Evolutionary conservation across 30 jellyfish, hydroid and myxozoan genomes (phyloP).

Genomic region (Pelagia noctiluca): DNA sequence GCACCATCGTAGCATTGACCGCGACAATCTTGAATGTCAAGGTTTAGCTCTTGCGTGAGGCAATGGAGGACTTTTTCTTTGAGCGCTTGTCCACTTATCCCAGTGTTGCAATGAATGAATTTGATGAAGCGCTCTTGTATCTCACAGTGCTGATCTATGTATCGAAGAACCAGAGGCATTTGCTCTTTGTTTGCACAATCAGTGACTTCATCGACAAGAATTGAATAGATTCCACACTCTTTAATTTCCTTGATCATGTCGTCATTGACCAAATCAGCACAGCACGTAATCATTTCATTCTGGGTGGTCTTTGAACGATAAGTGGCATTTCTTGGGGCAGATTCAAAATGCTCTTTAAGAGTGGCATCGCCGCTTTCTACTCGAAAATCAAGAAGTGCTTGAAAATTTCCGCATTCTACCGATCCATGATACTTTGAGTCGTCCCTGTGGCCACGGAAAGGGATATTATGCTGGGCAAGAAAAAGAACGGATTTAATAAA

Average conservation of each 20-base stretch:
- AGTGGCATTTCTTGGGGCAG: constrained; percentile 43
- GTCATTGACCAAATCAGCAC: constrained; percentile 18
- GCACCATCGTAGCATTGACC: constrained; percentile 55
- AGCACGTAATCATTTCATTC: constrained; percentile 23
- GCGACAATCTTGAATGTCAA: constrained; percentile 21
- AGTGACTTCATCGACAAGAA: constrained; percentile 43
- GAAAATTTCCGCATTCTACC: constrained; percentile 36
- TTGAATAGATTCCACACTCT: constrained; percentile 5
- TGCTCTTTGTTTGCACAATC: constrained; percentile 50
- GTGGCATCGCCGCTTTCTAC: constrained; percentile 28
- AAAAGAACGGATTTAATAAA: constrained; percentile 11
- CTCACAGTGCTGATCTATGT: constrained; percentile 17
- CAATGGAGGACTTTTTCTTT: constrained; percentile 15
- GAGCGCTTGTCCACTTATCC: constrained; percentile 23
- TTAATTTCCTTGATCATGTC: neutral
- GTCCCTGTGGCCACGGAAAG: constrained; percentile 45
- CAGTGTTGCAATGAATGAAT: constrained; percentile 38
- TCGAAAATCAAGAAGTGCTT: constrained; percentile 46
- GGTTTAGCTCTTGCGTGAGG: neutral
- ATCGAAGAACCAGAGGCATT: constrained; percentile 30
- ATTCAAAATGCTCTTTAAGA: constrained; percentile 1
- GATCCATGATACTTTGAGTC: constrained; percentile 21
- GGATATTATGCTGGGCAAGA: constrained; percentile 19
- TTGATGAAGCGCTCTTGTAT: constrained; percentile 18
- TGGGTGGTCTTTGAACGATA: too few relatives aligned